Evolutionary conservation across 2,113 vertebrate species (phyloP).

Genomic region (Colaptes auratus): DNA sequence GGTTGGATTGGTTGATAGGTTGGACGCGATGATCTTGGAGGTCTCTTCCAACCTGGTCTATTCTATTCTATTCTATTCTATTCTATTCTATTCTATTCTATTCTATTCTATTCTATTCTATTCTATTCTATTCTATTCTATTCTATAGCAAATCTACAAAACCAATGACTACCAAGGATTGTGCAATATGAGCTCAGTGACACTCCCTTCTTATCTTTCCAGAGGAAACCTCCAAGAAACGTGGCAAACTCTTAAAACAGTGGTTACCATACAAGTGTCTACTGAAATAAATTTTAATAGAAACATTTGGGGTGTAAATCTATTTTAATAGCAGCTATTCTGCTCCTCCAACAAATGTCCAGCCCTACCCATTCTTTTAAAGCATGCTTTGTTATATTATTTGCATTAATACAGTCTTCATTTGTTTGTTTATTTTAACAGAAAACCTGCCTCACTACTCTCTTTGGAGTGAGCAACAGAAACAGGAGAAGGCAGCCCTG

Average conservation of each 20-base stretch:
- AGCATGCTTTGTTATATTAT: background rate
- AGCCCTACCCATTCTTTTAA: background rate
- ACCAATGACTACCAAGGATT: rapidly evolving
- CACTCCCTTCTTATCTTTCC: background rate
- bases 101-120: too few relatives aligned
- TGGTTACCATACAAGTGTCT: background rate
- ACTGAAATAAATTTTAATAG: background rate
- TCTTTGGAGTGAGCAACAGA: background rate
- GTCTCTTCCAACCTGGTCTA: too few relatives aligned
- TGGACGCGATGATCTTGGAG: too few relatives aligned
- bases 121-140: too few relatives aligned
- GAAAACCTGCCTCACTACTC: slow-evolving; percentile 21
- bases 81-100: too few relatives aligned
- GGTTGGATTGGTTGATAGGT: too few relatives aligned
- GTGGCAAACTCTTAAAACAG: background rate
- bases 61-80: too few relatives aligned
- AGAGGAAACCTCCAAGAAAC: background rate
- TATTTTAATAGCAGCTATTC: background rate
- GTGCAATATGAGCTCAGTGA: background rate
- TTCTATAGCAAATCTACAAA: background rate
- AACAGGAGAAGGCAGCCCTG: background rate
- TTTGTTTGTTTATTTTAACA: slow-evolving; percentile 11
- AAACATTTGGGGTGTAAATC: background rate
- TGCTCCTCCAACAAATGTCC: background rate
- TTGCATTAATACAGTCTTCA: slow-evolving; percentile 18